Base-by-base conservation (phyloP, 2,797 vertebrate genomes). In the Sciurus carolinensis region DNA sequence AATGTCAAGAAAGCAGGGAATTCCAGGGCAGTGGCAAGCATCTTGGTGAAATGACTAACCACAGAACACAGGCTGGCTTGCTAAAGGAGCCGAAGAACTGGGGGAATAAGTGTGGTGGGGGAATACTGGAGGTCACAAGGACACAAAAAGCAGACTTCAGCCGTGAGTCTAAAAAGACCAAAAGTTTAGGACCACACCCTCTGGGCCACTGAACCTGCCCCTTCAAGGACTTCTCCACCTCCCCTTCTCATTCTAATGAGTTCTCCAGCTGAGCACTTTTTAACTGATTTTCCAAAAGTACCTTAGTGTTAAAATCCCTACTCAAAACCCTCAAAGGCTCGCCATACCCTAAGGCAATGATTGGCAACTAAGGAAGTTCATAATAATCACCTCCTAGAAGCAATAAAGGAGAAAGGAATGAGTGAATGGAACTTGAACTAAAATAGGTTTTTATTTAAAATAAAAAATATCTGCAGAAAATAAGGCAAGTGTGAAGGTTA, bases 1-100 rank as follows among this genome's bases (percentile, higher is more conserved):
- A 62, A 94, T 76, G 33, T 92, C 71, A 96, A 71, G 50, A 94
- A 85, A 94, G 66, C 52, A 57, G 87, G 50, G 36, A 71, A 80
- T 73, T 64, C 57, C n/a, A 59, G 77, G 76, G 62, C 20, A 11
- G 28, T 44, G 86, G 72, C 42, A 95, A 87, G 9, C 24, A 59
- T 7, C 20, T 3, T 22, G 28, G 36, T 54, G 50, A 95, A 69
- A 64, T 94, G 69, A 95, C 28, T 82, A 84, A 67, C 22, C 36
- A 47, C 13, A 39, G 66, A 90, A 50, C 7, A 10, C 44, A 83
- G 47, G 22, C 47, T 67, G 50, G 24, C 28, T 54, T 90, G 89
- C 20, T 57, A 57, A 57, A 54, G 52, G 72, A 81, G 71, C 73
- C 59, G 26, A 44, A n/a, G 81, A 85, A 62, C 47, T 85, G 20